Percentiles rank a stretch among this genome's conserved stretches.
These are phyloP conservation scores for Callionymus lyra DNA, from an alignment of 2,113 vertebrate genomes.

Conservation along the genomic window DNA sequence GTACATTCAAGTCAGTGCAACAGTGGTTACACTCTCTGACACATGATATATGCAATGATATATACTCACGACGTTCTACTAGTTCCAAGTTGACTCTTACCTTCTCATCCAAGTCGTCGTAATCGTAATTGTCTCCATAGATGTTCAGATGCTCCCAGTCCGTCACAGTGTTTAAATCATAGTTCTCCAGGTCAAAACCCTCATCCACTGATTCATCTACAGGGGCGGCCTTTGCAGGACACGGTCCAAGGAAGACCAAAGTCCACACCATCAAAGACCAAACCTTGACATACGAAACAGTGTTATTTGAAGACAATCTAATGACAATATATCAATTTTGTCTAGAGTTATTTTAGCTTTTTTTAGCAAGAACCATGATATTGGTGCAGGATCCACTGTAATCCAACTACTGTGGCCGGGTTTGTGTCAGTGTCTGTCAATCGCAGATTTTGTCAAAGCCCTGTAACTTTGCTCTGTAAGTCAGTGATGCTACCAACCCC, in stretches of 20 bases:
- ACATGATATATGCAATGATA: too few species aligned
- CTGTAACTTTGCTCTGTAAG: too few species aligned
- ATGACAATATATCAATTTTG: neutral
- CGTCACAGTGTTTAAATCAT: conserved; percentile 40
- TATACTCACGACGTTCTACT: too few species aligned
- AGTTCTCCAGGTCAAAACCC: conserved; percentile 39
- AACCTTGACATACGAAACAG: neutral
- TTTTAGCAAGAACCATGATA: too few species aligned
- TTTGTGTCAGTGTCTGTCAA: too few species aligned
- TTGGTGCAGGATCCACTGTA: too few species aligned
- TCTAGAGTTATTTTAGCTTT: too few species aligned
- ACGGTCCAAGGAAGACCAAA: conserved; percentile 17
- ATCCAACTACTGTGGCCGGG: too few species aligned
- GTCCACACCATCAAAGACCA: conserved; percentile 5
- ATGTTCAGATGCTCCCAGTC: conserved; percentile 54
- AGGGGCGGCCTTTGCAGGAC: conserved; percentile 19
- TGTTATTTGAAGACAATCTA: conserved; percentile 18
- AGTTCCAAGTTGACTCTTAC: conserved; percentile 13
- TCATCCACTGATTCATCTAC: conserved; percentile 6
- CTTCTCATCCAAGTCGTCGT: conserved; percentile 56
- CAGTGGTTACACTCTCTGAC: too few species aligned
- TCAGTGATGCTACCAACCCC: too few species aligned
- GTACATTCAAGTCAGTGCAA: too few species aligned
- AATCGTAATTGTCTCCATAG: conserved; percentile 62
- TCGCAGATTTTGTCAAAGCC: too few species aligned